Percentiles rank a stretch among this genome's conserved stretches.
phyloP scores from a whole-genome alignment of 2,113 vertebrate genomes.

The Ibidorhyncha struthersii region DNA sequence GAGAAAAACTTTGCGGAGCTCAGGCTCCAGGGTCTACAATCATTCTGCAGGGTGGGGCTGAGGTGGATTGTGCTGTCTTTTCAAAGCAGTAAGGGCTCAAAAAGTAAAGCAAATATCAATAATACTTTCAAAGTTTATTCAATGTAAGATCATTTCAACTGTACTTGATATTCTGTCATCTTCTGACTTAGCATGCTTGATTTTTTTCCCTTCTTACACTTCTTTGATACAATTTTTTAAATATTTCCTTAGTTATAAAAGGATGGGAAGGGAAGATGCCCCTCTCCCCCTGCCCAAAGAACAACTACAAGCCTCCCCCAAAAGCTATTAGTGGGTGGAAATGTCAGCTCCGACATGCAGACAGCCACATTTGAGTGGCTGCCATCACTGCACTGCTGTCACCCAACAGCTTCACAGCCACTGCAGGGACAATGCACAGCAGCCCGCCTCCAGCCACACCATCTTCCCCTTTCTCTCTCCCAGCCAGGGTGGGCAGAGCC shows the following conservation, averaged over 20 bases:
- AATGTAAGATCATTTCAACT: not conserved
- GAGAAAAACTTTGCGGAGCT: not conserved
- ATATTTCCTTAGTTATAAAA: not conserved
- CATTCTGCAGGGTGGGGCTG: not conserved
- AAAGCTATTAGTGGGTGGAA: not conserved
- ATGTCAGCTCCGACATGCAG: fast-evolving
- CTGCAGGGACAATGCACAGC: not conserved
- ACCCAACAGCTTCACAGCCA: fast-evolving
- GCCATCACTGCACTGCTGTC: fast-evolving
- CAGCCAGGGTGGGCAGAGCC: not conserved
- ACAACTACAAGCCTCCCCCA: not conserved
- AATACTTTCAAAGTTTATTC: not conserved
- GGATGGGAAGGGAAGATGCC: not conserved
- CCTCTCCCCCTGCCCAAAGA: not conserved
- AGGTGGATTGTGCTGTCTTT: not conserved
- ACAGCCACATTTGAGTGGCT: not conserved
- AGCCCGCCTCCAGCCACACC: not conserved
- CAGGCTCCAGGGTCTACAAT: not conserved
- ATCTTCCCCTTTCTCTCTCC: not conserved
- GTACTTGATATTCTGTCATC: not conserved
- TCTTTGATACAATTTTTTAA: not conserved
- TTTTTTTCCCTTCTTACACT: not conserved
- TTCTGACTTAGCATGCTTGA: not conserved
- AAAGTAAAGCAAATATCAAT: not conserved
- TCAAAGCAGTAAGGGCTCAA: not conserved